Percentiles rank a stretch among this genome's conserved stretches.
These are phyloP conservation scores for Antidorcas marsupialis DNA, from an alignment of 2,113 vertebrate genomes.

Conservation along the genomic window DNA sequence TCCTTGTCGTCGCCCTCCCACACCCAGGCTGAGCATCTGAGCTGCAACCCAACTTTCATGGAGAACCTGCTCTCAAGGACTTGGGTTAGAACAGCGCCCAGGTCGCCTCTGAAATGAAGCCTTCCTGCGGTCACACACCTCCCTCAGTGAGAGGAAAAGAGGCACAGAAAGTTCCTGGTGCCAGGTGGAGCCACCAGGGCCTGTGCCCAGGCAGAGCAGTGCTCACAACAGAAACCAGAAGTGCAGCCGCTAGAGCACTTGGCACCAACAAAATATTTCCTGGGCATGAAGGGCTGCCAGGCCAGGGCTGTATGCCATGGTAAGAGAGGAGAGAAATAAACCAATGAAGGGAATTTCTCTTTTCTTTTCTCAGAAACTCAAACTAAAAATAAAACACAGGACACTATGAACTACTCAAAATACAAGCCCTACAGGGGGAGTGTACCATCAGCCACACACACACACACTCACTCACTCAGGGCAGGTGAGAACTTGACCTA, in stretches of 20 bases:
- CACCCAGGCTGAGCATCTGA: neutral
- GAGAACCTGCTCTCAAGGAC: neutral
- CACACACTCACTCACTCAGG: neutral
- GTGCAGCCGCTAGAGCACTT: neutral
- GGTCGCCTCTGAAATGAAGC: neutral
- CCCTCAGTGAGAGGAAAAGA: neutral
- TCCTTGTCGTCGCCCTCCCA: neutral
- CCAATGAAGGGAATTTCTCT: neutral
- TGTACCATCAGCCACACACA: neutral
- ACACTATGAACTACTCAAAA: neutral
- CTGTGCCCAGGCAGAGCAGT: neutral
- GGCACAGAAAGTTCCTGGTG: neutral
- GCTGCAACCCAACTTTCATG: neutral
- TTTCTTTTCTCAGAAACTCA: neutral
- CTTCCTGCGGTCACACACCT: neutral
- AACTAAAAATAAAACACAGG: constrained; percentile 36
- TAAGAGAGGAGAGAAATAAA: neutral
- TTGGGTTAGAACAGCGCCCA: neutral
- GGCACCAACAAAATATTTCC: neutral
- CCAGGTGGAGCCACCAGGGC: neutral
- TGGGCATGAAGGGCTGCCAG: neutral
- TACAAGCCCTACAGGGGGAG: neutral
- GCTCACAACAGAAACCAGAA: neutral
- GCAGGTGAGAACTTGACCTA: neutral
- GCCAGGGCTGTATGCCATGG: neutral